These are phyloP conservation scores for Bos javanicus DNA, from an alignment of 2,113 vertebrate genomes.

Conservation along the genomic window DNA sequence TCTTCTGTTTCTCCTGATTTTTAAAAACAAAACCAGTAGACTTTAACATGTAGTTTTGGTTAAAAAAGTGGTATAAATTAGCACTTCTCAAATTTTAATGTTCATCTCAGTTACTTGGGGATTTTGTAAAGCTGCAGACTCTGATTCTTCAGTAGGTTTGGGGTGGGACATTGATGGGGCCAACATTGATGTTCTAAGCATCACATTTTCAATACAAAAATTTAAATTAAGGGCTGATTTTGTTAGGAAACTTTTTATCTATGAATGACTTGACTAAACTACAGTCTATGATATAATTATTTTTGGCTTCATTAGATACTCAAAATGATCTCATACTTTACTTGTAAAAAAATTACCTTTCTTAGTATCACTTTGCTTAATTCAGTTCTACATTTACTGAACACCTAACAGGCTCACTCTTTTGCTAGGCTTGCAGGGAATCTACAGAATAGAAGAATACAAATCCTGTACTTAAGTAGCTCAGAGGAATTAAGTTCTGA, in stretches of 20 bases:
- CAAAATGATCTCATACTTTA: background rate
- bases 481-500: background rate
- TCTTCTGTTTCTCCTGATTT: background rate
- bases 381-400: background rate
- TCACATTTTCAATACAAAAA: background rate
- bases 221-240: background rate
- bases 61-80: background rate
- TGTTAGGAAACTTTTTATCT: background rate
- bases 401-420: background rate
- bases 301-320: background rate
- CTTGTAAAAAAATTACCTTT: background rate
- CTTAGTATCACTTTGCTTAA: background rate
- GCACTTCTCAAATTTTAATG: background rate
- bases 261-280: background rate
- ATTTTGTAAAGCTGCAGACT: background rate
- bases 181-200: background rate
- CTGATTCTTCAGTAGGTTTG: background rate
- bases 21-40: background rate
- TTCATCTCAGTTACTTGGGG: background rate
- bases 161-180: too few species aligned
- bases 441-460: background rate
- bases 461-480: background rate
- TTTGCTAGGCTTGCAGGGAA: background rate
- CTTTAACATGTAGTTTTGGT: background rate
- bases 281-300: background rate